These are phyloP conservation scores for Pasiphila rectangulata DNA, from an alignment of 2,888 invertebrate species.

Conservation along the genomic window DNA sequence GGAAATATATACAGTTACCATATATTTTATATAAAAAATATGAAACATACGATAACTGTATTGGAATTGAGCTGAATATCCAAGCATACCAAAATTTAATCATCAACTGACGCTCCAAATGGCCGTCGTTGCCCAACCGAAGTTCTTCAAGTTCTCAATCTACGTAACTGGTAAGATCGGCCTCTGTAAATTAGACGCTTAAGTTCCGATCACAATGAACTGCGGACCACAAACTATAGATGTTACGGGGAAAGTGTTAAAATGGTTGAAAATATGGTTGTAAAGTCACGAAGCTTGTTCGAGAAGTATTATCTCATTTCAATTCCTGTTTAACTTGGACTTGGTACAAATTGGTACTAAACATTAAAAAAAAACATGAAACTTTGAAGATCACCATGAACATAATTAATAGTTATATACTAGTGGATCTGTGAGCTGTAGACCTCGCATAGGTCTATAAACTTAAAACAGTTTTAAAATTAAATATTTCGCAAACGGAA, in stretches of 20 bases:
- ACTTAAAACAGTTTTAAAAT: too few relatives aligned
- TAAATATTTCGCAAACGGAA: too few relatives aligned
- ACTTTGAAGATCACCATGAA: too few relatives aligned
- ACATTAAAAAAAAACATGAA: too few relatives aligned
- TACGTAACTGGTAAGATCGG: conserved; percentile 18
- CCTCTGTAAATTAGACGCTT: conserved; percentile 57
- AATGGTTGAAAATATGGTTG: neutral
- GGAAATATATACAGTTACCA: neutral
- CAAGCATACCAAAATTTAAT: conserved; percentile 6
- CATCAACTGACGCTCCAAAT: conserved; percentile 8
- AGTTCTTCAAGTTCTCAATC: conserved; percentile 20
- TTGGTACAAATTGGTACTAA: too few relatives aligned
- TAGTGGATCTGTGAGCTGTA: too few relatives aligned
- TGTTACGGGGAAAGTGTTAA: conserved; percentile 13
- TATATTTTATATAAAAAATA: too few relatives aligned
- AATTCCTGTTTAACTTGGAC: neutral
- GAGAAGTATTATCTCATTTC: neutral
- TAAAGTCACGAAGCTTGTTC: neutral
- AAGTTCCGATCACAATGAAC: conserved; percentile 57
- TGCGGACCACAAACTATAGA: conserved; percentile 59
- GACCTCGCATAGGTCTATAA: too few relatives aligned
- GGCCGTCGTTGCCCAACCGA: conserved; percentile 11
- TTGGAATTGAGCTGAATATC: conserved; percentile 1
- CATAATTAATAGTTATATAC: too few relatives aligned
- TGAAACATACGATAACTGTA: neutral